Evolutionary conservation across 2,113 vertebrate genomes (phyloP), one percentile per base, ranked within the genome.

Genomic region (Vidua macroura): DNA sequence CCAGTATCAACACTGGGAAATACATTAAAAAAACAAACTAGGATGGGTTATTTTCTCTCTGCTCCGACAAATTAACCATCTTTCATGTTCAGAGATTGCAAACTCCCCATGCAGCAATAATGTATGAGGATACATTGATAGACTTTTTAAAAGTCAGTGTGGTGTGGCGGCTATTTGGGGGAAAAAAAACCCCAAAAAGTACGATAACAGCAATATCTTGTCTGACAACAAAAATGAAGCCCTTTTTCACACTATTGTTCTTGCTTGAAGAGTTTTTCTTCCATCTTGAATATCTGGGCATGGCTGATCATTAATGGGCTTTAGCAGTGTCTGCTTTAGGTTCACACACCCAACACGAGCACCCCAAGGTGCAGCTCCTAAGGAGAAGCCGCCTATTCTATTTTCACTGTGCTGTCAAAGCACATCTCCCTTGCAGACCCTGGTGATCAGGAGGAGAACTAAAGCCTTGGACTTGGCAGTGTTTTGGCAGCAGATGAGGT

Each of bases 341-440:
- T 51, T 33, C 0, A 0, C 14, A 30, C 28, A 27, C 20, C 35
- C 39, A 67, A 59, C 11, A 19, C 21, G 66, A 84, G 25, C 49
- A 60, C 11, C 0, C 0, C 31, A 63, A 70, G 22, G 27, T 6
- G 73, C 17, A 83, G 15, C 27, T 67, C 76, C 74, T 51, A 27
- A 75, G 62, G 72, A 84, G 56, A 10, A 69, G 7, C 6, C 51
- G 48, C 21, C 39, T 30, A n/a, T 44, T 92, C 46, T 22, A 24
- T 70, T 92, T 86, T 39, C 74, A 23, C 27, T 6, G 3, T 46
- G 30, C 59, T 55, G 90, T 70, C 77, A 75, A 81, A 87, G 41
- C 46, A 55, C 0, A 0, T 43, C 41, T 23, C 27, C 11, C 13
- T 59, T 7, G 10, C 41, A 41, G 13, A 14, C 6, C 4, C 25